Conservation (phyloP, 2,888 invertebrate genomes). For the Heterodera filipjevi region DNA sequence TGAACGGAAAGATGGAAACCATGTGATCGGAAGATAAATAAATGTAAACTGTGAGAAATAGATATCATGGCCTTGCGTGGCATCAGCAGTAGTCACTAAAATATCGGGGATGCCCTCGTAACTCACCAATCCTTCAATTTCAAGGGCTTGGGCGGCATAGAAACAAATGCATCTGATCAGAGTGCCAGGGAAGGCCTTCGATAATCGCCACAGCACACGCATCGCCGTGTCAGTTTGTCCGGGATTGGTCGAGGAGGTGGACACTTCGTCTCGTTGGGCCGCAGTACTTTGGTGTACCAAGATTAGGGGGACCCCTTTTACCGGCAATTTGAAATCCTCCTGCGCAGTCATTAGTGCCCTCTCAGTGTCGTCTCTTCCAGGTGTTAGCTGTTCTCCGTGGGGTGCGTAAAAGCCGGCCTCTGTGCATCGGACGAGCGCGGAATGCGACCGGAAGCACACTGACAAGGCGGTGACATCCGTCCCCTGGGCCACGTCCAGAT, state of each 20-base stretch:
- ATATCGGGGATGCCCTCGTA: neutral
- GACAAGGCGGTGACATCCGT: neutral
- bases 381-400: neutral
- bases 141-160: neutral
- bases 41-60: no score
- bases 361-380: neutral
- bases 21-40: no score
- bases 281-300: neutral
- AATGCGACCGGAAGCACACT: constrained; percentile 1
- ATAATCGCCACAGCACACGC: neutral
- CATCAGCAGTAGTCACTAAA: neutral
- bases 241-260: neutral
- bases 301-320: neutral
- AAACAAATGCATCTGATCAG: constrained; percentile 11
- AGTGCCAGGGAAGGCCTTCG: neutral
- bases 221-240: constrained; percentile 11
- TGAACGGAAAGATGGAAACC: no score
- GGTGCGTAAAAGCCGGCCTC: constrained; percentile 16
- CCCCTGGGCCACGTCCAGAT: neutral
- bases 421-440: neutral
- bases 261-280: neutral
- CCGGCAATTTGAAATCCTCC: neutral
- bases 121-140: neutral
- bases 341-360: neutral
- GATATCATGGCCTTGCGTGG: neutral